Evolutionary conservation across 2,888 invertebrate species (phyloP).

Genomic region (Nephrotoma flavescens): DNA sequence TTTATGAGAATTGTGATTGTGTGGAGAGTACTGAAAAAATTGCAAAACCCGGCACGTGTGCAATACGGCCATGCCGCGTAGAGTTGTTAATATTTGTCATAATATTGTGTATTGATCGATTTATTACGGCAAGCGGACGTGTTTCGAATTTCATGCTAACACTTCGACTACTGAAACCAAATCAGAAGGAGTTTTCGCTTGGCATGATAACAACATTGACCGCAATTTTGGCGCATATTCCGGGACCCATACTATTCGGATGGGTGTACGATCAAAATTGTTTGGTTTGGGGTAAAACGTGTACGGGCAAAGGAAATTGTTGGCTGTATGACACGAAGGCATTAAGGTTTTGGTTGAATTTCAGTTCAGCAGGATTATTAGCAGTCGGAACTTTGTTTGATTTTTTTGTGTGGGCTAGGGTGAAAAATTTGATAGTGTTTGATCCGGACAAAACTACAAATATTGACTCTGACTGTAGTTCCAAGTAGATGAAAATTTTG

Average conservation of each 20-base stretch:
- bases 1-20: constrained; percentile 36
- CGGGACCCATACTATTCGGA: constrained; percentile 50
- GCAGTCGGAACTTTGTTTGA: not conserved
- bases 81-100: constrained; percentile 39
- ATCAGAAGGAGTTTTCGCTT: constrained; percentile 46
- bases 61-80: constrained; percentile 36
- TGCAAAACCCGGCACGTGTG: constrained; percentile 37
- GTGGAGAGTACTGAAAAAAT: constrained; percentile 22
- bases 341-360: constrained; percentile 33
- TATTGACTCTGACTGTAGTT: not conserved
- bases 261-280: constrained; percentile 48
- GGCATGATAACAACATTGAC: constrained; percentile 37
- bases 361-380: constrained; percentile 36
- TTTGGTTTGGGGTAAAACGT: constrained; percentile 46
- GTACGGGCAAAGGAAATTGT: constrained; percentile 36
- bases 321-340: constrained; percentile 47
- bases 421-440: not conserved
- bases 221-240: constrained; percentile 47
- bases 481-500: not conserved
- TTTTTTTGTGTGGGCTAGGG: not conserved
- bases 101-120: constrained; percentile 28
- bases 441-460: not conserved
- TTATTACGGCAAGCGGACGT: not conserved
- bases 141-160: not conserved
- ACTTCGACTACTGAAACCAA: constrained; percentile 34